Evolutionary conservation across 2,113 vertebrate genomes (phyloP).

Genomic region (Xyrauchen texanus): DNA sequence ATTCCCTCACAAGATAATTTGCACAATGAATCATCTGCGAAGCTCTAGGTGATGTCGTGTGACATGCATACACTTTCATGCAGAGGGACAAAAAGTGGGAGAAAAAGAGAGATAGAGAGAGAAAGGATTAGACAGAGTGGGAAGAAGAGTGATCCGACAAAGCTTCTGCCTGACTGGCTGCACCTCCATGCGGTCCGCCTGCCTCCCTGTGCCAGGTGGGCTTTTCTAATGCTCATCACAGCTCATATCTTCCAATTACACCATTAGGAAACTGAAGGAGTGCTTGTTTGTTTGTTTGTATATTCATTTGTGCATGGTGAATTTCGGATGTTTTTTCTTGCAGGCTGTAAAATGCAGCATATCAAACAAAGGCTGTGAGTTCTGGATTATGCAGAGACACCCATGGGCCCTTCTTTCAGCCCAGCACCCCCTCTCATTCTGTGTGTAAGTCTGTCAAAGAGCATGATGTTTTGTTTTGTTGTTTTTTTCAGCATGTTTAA

Average conservation of each 20-base stretch:
- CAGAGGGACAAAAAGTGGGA: slow-evolving; percentile 10
- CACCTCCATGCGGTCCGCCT: neutral
- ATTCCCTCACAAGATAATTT: slow-evolving; percentile 16
- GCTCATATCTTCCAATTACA: slow-evolving; percentile 39
- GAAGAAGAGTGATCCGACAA: slow-evolving; percentile 32
- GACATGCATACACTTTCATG: slow-evolving; percentile 37
- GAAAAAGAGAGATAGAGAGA: neutral
- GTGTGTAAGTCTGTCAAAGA: too few relatives aligned
- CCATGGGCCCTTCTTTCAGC: neutral
- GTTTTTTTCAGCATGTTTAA: too few relatives aligned
- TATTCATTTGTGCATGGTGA: neutral
- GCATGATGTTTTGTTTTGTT: too few relatives aligned
- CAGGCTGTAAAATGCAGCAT: slow-evolving; percentile 6
- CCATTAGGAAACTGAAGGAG: slow-evolving; percentile 36
- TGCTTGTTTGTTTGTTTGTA: too few relatives aligned
- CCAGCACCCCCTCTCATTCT: neutral
- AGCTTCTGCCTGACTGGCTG: slow-evolving; percentile 22
- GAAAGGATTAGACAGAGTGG: neutral
- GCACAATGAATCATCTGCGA: slow-evolving; percentile 29
- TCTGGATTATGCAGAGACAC: slow-evolving; percentile 30
- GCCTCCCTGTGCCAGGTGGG: slow-evolving; percentile 29
- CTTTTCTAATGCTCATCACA: slow-evolving; percentile 15
- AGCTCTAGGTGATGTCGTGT: slow-evolving; percentile 30
- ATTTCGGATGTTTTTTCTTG: slow-evolving; percentile 14
- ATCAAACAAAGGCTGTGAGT: neutral